phyloP scores from a whole-genome alignment of 1,140 invertebrate genomes.

The Anastrepha obliqua region DNA sequence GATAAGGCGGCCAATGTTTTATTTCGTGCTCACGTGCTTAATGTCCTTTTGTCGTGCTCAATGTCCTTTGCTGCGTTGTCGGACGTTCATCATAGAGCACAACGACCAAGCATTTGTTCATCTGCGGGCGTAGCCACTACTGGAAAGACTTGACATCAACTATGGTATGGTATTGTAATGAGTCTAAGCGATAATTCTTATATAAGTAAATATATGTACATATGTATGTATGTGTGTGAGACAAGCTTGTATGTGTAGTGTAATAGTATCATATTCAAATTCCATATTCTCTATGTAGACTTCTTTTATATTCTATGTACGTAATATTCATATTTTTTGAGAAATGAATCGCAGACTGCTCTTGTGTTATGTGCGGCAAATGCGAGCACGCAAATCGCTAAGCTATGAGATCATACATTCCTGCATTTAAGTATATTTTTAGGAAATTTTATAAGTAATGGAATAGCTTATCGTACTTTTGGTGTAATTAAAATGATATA shows the following conservation, averaged over 20 bases:
- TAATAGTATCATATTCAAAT: no score
- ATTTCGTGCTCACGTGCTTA: conserved; percentile 73
- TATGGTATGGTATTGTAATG: background rate
- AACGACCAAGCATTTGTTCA: conserved; percentile 6
- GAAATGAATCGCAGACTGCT: background rate
- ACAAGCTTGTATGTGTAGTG: no score
- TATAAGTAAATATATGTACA: background rate
- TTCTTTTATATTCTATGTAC: no score
- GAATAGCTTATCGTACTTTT: background rate
- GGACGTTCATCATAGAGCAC: conserved; percentile 33
- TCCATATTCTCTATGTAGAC: no score
- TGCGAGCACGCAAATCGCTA: background rate
- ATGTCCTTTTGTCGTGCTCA: conserved; percentile 74
- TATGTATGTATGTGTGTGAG: background rate
- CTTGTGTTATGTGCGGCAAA: conserved; percentile 6
- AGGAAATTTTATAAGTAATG: no score
- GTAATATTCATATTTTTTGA: conserved; percentile 15
- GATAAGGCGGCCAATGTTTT: conserved; percentile 73
- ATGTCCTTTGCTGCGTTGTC: conserved; percentile 61
- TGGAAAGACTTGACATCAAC: background rate
- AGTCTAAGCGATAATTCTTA: no score
- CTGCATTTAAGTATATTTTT: background rate
- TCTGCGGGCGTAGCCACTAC: background rate
- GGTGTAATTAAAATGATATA: background rate
- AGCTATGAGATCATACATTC: conserved; percentile 14